phyloP scores from a whole-genome alignment of 2,888 invertebrate species.

The Coremacera marginata region DNA sequence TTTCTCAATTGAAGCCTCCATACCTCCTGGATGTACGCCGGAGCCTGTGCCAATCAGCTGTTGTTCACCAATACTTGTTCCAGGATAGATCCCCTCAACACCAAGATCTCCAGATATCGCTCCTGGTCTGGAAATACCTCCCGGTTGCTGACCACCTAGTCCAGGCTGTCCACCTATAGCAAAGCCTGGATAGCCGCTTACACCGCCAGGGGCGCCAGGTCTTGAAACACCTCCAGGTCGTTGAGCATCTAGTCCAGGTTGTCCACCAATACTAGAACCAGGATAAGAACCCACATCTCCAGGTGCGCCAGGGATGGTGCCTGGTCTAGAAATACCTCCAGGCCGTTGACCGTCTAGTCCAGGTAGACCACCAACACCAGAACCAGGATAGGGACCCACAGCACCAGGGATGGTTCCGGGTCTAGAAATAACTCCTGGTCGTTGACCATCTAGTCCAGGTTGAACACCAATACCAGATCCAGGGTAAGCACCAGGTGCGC shows the following conservation, averaged over 20 bases:
- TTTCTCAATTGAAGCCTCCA: too few relatives aligned
- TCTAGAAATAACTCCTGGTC: background rate
- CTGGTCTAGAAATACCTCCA: background rate
- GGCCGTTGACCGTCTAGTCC: too few relatives aligned
- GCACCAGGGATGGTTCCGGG: background rate
- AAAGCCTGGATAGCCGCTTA: too few relatives aligned
- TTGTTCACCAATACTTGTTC: background rate
- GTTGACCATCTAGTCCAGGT: background rate
- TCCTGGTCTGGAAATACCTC: background rate
- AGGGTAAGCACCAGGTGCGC: too few relatives aligned
- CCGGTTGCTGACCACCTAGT: too few relatives aligned
- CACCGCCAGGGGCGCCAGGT: too few relatives aligned
- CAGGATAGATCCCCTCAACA: too few relatives aligned
- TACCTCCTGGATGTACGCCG: too few relatives aligned
- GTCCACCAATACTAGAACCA: background rate
- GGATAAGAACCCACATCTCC: background rate
- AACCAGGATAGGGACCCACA: background rate
- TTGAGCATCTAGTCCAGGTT: too few relatives aligned
- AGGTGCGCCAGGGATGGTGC: constrained; percentile 3
- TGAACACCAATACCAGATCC: too few relatives aligned
- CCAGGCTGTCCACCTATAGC: too few relatives aligned
- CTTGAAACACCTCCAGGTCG: background rate
- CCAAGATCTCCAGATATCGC: background rate
- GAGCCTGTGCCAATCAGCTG: too few relatives aligned
- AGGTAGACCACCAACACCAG: background rate